Base-by-base conservation (phyloP, 2,113 vertebrate genomes). In the Protomyctophum bolini region DNA sequence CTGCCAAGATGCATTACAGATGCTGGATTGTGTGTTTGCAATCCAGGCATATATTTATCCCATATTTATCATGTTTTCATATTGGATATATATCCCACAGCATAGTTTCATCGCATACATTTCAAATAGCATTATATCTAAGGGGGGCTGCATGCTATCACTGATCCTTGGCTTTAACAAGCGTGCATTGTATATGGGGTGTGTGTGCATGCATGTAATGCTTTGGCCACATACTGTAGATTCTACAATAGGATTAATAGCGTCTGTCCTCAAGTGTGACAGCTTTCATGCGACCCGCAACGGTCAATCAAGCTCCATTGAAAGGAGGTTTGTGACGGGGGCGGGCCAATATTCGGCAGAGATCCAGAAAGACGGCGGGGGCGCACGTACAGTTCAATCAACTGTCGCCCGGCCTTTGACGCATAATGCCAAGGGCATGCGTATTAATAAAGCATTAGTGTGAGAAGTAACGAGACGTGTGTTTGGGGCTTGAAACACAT, bases 331-430 rank as follows among this genome's bases (percentile, higher is more conserved):
- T 82, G 63, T 48, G 67, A 83, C 81, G 21, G 21, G 21, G 21
- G n/a, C 62, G 77, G 71, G 72, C 55, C 70, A 72, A 76, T 86
- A 71, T 59, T 50, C 45, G 57, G 21, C 21, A 21, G 55, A 71
- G 56, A 74, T 75, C 73, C 66, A 82, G 77, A 74, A 72, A 75
- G 51, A 65, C 50, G 63, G 50, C 52, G 52, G 28, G 65, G 75
- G 12, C 49, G 28, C 49, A 60, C 49, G 46, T 28, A 50, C 10
- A 60, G 14, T 9, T 70, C 54, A 82, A 67, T 58, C 52, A 63
- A 75, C 86, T 79, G 54, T 61, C n/a, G 66, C 33, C 49, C 54
- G 74, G 76, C 62, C 69, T 77, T 33, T 76, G 62, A 84, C 75
- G 58, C 68, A 15, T 56, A 56, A 56, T 56, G 54, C 15, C 33